Evolutionary conservation across 2,797 vertebrate genomes (phyloP).

Genomic region (Esox masquinongy): DNA sequence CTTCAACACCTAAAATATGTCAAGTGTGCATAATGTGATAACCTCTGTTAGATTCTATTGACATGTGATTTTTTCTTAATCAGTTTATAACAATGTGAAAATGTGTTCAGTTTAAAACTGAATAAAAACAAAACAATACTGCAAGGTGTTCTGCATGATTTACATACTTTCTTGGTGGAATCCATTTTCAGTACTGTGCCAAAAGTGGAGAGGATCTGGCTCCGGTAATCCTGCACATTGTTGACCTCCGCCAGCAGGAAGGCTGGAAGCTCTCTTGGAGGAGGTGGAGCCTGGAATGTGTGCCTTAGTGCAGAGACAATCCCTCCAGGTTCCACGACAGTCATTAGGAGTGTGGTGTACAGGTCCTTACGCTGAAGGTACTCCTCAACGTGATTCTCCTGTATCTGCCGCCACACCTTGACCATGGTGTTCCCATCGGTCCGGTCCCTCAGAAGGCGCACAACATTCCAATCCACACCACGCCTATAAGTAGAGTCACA

Average conservation of each 20-base stretch:
- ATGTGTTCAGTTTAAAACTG: no score
- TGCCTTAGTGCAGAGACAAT: constrained; percentile 17
- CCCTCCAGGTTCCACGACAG: constrained; percentile 9
- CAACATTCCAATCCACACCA: no score
- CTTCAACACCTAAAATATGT: no score
- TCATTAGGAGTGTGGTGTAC: constrained; percentile 32
- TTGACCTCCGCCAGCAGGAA: constrained; percentile 31
- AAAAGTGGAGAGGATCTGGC: constrained; percentile 33
- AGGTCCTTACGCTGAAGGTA: constrained; percentile 16
- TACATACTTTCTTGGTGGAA: constrained; percentile 24
- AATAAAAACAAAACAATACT: no score
- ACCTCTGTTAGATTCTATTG: no score
- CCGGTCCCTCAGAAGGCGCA: neutral
- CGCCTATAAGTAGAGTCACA: no score
- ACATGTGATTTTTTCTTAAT: no score
- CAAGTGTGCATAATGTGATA: no score
- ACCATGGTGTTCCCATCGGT: constrained; percentile 30
- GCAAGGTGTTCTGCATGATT: neutral
- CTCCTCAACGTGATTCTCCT: constrained; percentile 29
- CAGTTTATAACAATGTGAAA: no score
- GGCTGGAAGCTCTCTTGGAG: constrained; percentile 28
- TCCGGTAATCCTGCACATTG: constrained; percentile 19
- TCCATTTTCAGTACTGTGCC: constrained; percentile 33
- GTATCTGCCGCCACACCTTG: constrained; percentile 33
- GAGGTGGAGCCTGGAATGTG: constrained; percentile 29